A percentile compares a stretch with the other conserved stretches of the same genome.
phyloP scores from a whole-genome alignment of 2,888 invertebrate genomes.

The Timandra comae region DNA sequence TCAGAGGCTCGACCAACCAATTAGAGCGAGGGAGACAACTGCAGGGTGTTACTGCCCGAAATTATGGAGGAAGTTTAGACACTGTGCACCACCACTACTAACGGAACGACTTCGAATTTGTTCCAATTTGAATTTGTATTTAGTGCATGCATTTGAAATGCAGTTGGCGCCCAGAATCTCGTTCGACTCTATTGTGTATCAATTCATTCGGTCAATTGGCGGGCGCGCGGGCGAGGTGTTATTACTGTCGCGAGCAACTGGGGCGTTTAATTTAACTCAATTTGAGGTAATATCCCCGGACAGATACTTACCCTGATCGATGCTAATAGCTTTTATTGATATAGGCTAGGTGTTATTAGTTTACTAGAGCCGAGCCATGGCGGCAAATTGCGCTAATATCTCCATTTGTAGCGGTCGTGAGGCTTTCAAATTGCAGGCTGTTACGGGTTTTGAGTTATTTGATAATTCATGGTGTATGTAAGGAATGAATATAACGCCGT shows the following conservation, averaged over 20 bases:
- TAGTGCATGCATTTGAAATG: slow-evolving; percentile 12
- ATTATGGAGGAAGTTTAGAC: slow-evolving; percentile 11
- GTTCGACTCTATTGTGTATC: slow-evolving; percentile 9
- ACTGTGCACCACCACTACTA: neutral
- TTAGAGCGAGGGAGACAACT: slow-evolving; percentile 51
- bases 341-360: slow-evolving; percentile 62
- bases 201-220: slow-evolving; percentile 13
- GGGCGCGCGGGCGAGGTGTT: slow-evolving; percentile 27
- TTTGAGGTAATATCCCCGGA: slow-evolving; percentile 55
- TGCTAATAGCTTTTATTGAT: slow-evolving; percentile 73
- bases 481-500: slow-evolving; percentile 15
- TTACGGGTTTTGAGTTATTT: slow-evolving; percentile 57
- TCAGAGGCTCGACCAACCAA: slow-evolving; percentile 56
- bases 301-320: slow-evolving; percentile 67
- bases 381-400: slow-evolving; percentile 60
- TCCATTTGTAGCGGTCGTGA: slow-evolving; percentile 53
- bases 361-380: slow-evolving; percentile 29
- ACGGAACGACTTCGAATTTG: slow-evolving; percentile 7
- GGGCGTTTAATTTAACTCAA: slow-evolving; percentile 66
- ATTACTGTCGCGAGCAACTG: slow-evolving; percentile 44
- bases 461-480: slow-evolving; percentile 38
- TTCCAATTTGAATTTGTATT: slow-evolving; percentile 19
- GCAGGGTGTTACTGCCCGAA: slow-evolving; percentile 13
- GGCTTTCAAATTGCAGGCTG: slow-evolving; percentile 54
- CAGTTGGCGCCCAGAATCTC: neutral